These are phyloP conservation scores for Lonchura striata DNA, from an alignment of 2,113 vertebrate species.

Conservation along the genomic window DNA sequence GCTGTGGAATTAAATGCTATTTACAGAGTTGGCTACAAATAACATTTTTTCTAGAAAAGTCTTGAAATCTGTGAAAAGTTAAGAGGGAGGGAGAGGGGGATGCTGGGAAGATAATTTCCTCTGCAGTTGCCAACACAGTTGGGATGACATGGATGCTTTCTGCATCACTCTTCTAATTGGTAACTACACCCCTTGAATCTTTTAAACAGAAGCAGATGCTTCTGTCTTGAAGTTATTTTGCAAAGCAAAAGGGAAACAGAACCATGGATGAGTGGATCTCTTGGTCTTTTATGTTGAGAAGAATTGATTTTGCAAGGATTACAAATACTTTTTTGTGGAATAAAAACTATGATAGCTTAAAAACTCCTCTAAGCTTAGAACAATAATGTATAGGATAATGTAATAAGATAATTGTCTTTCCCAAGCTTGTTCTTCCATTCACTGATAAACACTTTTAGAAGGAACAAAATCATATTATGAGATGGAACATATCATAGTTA, in stretches of 20 bases:
- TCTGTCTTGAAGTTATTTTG: not conserved
- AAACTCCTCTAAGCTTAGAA: not conserved
- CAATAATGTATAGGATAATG: not conserved
- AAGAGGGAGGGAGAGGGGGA: not conserved
- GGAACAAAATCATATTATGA: not conserved
- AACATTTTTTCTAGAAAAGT: not conserved
- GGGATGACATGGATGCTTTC: not conserved
- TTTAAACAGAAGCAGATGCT: slow-evolving; percentile 31
- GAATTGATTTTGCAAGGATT: not conserved
- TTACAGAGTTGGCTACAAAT: not conserved
- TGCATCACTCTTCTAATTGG: not conserved
- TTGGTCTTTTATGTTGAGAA: not conserved
- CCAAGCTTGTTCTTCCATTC: not conserved
- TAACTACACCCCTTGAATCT: not conserved
- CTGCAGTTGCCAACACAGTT: not conserved
- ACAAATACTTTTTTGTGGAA: not conserved
- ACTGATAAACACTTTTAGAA: not conserved
- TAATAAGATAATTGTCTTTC: not conserved
- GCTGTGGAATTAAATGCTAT: not conserved
- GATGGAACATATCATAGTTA: not conserved
- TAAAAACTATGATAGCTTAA: not conserved
- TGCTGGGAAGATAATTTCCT: not conserved
- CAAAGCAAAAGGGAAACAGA: not conserved
- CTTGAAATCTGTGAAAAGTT: not conserved
- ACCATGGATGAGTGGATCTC: not conserved